Conservation (phyloP, 1,140 invertebrate species). For the Drosophila rhopaloa region DNA sequence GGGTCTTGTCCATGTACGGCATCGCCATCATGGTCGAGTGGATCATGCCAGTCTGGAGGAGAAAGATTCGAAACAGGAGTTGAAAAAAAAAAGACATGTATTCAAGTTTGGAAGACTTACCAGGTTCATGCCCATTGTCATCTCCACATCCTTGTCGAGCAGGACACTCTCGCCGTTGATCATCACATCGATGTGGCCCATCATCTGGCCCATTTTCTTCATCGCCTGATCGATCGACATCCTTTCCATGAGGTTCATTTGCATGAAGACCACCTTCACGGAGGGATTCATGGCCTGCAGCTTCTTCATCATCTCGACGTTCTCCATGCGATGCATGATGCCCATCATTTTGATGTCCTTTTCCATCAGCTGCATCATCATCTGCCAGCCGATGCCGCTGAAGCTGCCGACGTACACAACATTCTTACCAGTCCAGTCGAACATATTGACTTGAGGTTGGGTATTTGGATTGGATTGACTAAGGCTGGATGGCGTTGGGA, state of each 20-base stretch:
- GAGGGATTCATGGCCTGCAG: constrained; percentile 61
- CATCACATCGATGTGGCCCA: constrained; percentile 76
- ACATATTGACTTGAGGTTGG: constrained; percentile 51
- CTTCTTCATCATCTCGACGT: constrained; percentile 75
- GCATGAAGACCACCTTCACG: constrained; percentile 63
- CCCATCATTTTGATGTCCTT: constrained; percentile 69
- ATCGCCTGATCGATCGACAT: constrained; percentile 65
- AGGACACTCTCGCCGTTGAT: constrained; percentile 74
- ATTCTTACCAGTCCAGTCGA: constrained; percentile 75
- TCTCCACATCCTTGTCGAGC: constrained; percentile 75
- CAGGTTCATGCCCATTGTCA: constrained; percentile 77
- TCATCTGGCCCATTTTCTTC: constrained; percentile 55
- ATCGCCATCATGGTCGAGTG: constrained; percentile 61
- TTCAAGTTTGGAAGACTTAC: constrained; percentile 22
- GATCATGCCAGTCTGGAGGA: constrained; percentile 63
- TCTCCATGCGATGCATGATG: constrained; percentile 74
- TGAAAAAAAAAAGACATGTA: not conserved
- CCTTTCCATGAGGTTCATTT: constrained; percentile 70
- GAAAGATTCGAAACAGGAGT: not conserved
- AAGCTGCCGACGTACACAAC: constrained; percentile 74
- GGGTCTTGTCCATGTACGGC: constrained; percentile 86
- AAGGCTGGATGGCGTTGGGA: not conserved
- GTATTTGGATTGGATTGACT: not conserved
- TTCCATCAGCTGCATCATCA: constrained; percentile 71
- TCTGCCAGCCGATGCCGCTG: constrained; percentile 71